Evolutionary conservation across 2,888 invertebrate genomes (phyloP), one percentile per base, ranked within the genome.

Genomic region (Nemotelus pantherinus): DNA sequence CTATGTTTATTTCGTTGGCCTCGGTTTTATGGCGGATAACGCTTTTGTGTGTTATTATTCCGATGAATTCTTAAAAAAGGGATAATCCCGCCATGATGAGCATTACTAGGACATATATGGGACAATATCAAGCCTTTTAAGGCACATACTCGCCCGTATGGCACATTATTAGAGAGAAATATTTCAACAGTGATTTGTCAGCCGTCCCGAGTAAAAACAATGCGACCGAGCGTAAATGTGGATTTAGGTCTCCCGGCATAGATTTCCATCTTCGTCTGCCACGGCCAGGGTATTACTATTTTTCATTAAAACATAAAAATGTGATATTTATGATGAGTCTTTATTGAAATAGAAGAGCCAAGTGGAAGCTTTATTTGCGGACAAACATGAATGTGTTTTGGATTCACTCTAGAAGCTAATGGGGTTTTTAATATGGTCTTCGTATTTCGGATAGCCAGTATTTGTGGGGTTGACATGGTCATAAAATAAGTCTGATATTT

Each of bases 11-110:
- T 72, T 50, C 64, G 74, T 77, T 72, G 70, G 65, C 77, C 64
- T 70, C 64, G 72, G 72, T 71, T 65, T 77, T 77, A 77, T 77
- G 72, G 71, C 72, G 64, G 77, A 77, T 72, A 71, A 75, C 77
- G 75, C 77, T 78, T 77, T 78, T 74, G 67, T 76, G 65, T 76
- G 64, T 50, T 78, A 75, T 75, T 78, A 67, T 78, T 74, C 48
- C 65, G 55, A 74, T 75, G 72, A 65, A 58, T 78, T 60, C 74
- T 75, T 67, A 71, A 71, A 68, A 75, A 74, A 75, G 55, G 68
- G 77, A 78, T 75, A 78, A 78, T 78, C 77, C 77, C 7, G 48
- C 55, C 65, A 77, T 71, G 71, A 77, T 71, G 72, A 77, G 74
- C 74, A 74, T 60, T 70, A 74, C 74, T 60, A 45, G 48, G 74